These are phyloP conservation scores for Astyanax mexicanus DNA, from an alignment of 2,797 vertebrate genomes.

Conservation along the genomic window DNA sequence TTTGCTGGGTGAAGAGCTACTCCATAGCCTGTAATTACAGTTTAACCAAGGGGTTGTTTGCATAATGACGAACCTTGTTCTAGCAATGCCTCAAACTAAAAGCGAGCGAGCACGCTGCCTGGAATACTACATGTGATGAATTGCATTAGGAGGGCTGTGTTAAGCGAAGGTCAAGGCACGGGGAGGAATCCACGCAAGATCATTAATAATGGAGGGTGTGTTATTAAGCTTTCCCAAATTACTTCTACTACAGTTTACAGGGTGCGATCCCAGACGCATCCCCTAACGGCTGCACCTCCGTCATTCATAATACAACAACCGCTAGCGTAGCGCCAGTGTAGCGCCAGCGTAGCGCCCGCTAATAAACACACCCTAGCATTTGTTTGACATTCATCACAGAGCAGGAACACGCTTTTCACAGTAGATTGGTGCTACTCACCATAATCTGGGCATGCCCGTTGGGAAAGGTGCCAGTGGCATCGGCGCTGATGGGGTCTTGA, in stretches of 20 bases:
- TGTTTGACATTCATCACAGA: background rate
- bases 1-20: slow-evolving; percentile 64
- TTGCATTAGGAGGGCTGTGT: slow-evolving; percentile 47
- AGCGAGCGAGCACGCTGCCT: slow-evolving; percentile 45
- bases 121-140: slow-evolving; percentile 49
- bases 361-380: slow-evolving; percentile 2
- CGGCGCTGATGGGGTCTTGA: slow-evolving; percentile 95
- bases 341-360: background rate
- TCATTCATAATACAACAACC: slow-evolving; percentile 36
- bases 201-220: slow-evolving; percentile 68
- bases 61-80: slow-evolving; percentile 55
- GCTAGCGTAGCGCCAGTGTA: background rate
- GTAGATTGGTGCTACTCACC: slow-evolving; percentile 78
- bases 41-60: slow-evolving; percentile 49
- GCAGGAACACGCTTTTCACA: background rate
- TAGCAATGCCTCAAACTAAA: slow-evolving; percentile 54
- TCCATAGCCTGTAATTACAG: slow-evolving; percentile 62
- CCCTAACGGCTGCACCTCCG: slow-evolving; percentile 1
- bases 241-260: slow-evolving; percentile 24
- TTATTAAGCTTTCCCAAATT: slow-evolving; percentile 45
- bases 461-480: slow-evolving; percentile 97
- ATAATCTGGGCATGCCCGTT: slow-evolving; percentile 99
- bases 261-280: slow-evolving; percentile 10
- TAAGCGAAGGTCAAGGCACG: slow-evolving; percentile 63
- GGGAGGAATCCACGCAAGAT: slow-evolving; percentile 47